Conservation (phyloP, 2,888 invertebrate genomes). For the Drosophila suboccidentalis region DNA sequence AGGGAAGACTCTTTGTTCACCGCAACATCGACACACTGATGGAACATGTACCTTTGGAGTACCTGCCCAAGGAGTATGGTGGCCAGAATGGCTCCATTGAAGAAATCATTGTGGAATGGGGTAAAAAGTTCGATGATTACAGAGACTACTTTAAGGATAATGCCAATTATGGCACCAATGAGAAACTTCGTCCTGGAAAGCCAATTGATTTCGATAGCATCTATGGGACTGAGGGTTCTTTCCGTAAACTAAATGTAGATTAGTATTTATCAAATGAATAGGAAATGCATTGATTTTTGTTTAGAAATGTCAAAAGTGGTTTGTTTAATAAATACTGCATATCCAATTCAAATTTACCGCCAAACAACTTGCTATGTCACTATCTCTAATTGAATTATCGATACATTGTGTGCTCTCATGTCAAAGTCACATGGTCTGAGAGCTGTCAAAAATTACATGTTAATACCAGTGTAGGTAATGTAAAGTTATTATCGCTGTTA, state of each 20-base stretch:
- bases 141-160: conserved; percentile 74
- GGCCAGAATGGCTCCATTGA: conserved; percentile 87
- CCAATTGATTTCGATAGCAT: conserved; percentile 76
- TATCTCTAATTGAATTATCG: conserved; percentile 3
- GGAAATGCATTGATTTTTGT: no score
- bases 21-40: conserved; percentile 87
- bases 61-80: conserved; percentile 89
- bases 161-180: conserved; percentile 73
- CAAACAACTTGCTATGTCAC: conserved; percentile 4
- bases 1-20: conserved; percentile 87
- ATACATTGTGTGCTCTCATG: neutral
- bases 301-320: neutral
- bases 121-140: conserved; percentile 71
- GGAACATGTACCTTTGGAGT: conserved; percentile 87
- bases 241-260: conserved; percentile 82
- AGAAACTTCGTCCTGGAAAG: conserved; percentile 73
- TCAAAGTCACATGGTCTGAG: conserved; percentile 24
- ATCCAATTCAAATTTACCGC: conserved; percentile 1
- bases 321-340: neutral
- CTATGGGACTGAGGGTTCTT: conserved; percentile 83
- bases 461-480: conserved; percentile 14
- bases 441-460: conserved; percentile 6
- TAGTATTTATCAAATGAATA: conserved; percentile 34
- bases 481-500: conserved; percentile 11
- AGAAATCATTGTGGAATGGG: conserved; percentile 71